phyloP scores from a whole-genome alignment of 2,797 vertebrate species.

The Spea hammondii region DNA sequence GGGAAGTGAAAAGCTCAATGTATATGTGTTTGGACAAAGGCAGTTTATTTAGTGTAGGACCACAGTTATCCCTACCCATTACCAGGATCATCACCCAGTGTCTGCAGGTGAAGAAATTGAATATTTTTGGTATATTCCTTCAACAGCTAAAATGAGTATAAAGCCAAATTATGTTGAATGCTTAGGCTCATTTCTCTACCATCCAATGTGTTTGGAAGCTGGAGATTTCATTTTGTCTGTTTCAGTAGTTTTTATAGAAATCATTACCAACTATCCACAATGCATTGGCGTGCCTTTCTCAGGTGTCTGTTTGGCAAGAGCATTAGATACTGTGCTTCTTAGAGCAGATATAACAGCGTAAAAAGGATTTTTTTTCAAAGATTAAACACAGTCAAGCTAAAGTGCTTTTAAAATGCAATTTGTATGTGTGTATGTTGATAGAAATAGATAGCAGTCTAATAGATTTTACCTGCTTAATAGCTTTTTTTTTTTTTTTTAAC shows the following conservation, averaged over 20 bases:
- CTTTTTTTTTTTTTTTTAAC: too few relatives aligned
- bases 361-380: too few relatives aligned
- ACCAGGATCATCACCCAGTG: constrained; percentile 27
- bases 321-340: too few relatives aligned
- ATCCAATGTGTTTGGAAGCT: not conserved
- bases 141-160: not conserved
- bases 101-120: constrained; percentile 37
- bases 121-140: constrained; percentile 23
- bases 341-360: too few relatives aligned
- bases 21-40: not conserved
- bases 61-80: constrained; percentile 1
- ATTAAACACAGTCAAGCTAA: too few relatives aligned
- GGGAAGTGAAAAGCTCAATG: constrained; percentile 1
- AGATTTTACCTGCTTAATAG: too few relatives aligned
- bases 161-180: not conserved
- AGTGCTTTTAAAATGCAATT: too few relatives aligned
- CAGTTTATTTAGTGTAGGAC: not conserved
- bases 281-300: not conserved
- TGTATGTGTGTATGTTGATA: too few relatives aligned
- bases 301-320: not conserved
- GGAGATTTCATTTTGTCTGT: not conserved
- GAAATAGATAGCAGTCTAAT: not conserved
- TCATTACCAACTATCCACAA: not conserved
- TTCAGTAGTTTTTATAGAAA: not conserved
- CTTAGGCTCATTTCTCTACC: not conserved